Base-by-base conservation (phyloP, 2,888 invertebrate genomes). In the Oconnorella tubifera region DNA sequence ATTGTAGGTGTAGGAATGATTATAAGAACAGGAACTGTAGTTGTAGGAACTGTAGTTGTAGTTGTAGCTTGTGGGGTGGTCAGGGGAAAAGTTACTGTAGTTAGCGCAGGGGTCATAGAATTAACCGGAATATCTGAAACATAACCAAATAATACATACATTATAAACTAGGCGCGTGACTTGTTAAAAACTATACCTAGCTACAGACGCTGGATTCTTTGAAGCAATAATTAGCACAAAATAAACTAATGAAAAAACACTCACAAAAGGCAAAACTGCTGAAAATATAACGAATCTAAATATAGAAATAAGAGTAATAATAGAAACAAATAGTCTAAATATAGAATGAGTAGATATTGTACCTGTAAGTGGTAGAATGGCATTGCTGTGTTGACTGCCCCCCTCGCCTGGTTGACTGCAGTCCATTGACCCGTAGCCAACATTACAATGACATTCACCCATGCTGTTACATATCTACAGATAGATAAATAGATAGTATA, bases 321-420 rank as follows among this genome's bases (percentile, higher is more conserved):
- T n/a, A n/a, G n/a, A n/a, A n/a, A n/a, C n/a, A n/a, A n/a, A n/a
- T n/a, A n/a, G n/a, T n/a, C n/a, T n/a, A n/a, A n/a, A n/a, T n/a
- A n/a, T n/a, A n/a, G n/a, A n/a, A n/a, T n/a, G n/a, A n/a, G n/a
- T n/a, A n/a, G n/a, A n/a, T n/a, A n/a, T n/a, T n/a, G n/a, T n/a
- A n/a, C n/a, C n/a, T 6, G 4, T 25, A 27, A 40, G 40, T 14
- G 10, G 40, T 40, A 14, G 40, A 14, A 51, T 51, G 14, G 23
- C 53, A 51, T 51, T 51, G 25, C 53, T 51, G 53, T 51, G 53
- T 19, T 19, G 25, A 51, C 53, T 51, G 6, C 53, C 53, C 14
- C 53, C 53, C 4, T 51, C 53, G 25, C 53, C 53, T 6, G 25
- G 53, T 51, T 19, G 14, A 25, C 53, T 51, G 53, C 53, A 51